Percentiles rank a stretch among this genome's conserved stretches.
phyloP scores from a whole-genome alignment of 37 sponge, comb jelly and placozoan genomes.

The Mnemiopsis leidyi region DNA sequence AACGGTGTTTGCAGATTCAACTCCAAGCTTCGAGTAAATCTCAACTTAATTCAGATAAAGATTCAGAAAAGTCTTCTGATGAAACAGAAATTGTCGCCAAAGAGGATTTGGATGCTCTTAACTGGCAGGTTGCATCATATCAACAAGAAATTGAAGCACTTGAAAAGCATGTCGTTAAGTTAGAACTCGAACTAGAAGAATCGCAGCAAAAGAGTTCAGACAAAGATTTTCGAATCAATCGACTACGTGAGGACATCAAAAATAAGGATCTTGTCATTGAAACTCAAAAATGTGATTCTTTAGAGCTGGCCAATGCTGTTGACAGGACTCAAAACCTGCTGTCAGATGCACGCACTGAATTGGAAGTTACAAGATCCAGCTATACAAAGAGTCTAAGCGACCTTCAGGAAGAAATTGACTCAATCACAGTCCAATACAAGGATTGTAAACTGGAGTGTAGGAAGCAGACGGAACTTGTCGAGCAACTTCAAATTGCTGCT shows the following conservation, averaged over 20 bases:
- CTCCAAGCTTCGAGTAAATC: background rate
- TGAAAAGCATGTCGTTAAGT: constrained; percentile 28
- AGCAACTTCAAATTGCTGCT: constrained; percentile 49
- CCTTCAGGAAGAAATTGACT: background rate
- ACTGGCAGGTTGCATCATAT: constrained; percentile 27
- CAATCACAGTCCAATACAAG: background rate
- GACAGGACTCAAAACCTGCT: constrained; percentile 22
- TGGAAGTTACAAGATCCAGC: background rate
- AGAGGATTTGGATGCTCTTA: constrained; percentile 6
- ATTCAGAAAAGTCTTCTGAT: background rate
- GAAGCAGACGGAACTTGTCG: constrained; percentile 27
- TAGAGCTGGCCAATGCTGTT: constrained; percentile 6
- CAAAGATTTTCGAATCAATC: constrained; percentile 51
- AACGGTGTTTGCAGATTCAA: background rate
- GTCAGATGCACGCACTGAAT: background rate
- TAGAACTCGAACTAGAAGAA: constrained; percentile 15
- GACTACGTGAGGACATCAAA: constrained; percentile 44
- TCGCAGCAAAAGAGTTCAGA: background rate
- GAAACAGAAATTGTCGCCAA: background rate
- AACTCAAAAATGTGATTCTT: constrained; percentile 13
- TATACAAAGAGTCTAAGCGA: background rate
- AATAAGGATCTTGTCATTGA: constrained; percentile 56
- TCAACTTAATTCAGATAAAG: background rate
- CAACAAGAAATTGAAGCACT: constrained; percentile 13
- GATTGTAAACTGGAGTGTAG: background rate